Base-by-base conservation (phyloP, 2,888 invertebrate species). In the Hipparchia semele region DNA sequence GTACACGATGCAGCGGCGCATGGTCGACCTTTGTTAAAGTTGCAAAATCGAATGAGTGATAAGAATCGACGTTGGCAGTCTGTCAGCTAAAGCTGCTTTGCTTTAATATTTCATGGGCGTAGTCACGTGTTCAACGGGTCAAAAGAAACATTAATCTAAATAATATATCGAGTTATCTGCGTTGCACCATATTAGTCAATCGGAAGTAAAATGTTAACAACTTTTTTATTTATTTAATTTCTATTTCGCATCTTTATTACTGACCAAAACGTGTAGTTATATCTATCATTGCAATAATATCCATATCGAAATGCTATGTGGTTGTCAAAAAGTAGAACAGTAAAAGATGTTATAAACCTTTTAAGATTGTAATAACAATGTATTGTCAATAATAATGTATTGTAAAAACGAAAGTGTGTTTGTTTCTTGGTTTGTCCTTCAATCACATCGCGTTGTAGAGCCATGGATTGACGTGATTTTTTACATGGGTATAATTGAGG, bases 151-250 rank as follows among this genome's bases (percentile, higher is more conserved):
- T 65, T 65, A 51, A 53, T 65, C 65, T 65, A 53, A 23, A 23
- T 23, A 23, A 23, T 23, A 23, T 53, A 65, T 23, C 53, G 12
- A 2, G 51, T 53, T 33, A 51, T 23, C 7, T 33, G 49, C 23
- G 6, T 49, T 49, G 23, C 9, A 9, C 7, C 62, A 62, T 33
- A 51, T 65, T 65, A 53, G 33, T 53, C 53, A 65, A 65, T 65
- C 53, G 65, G 65, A 65, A 53, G 65, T 65, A 12, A 46, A 62
- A 65, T 53, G 51, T 65, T 65, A 53, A 65, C 65, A 13, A 64
- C 23, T 64, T 65, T 23, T 64, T 13, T 64, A 49, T 64, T 49
- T 33, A 64, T 39, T 65, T 33, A 12, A 46, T 49, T 62, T 62
- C 8, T 3, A 8, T 49, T 8, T 62, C 7, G 12, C 39, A 60